A percentile compares a stretch with the other conserved stretches of the same genome.
phyloP scores from a whole-genome alignment of 2,888 invertebrate genomes.

The Mesorhabditis spiculigera region DNA sequence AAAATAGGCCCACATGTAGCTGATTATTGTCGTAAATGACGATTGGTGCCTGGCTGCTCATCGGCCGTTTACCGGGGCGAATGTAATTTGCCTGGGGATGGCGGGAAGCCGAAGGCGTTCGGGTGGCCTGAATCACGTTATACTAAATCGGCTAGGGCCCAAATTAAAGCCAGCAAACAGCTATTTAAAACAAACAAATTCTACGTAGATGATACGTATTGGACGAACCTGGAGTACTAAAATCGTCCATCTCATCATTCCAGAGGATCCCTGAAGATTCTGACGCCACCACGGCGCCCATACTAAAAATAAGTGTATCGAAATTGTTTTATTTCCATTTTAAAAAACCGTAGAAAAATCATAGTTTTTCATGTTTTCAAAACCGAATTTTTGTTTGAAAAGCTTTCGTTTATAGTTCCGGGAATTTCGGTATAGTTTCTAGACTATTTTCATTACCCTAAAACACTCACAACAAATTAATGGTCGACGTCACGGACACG shows the following conservation, averaged over 20 bases:
- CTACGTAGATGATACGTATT: constrained; percentile 53
- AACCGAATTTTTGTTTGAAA: neutral
- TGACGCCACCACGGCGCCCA: constrained; percentile 77
- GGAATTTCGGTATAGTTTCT: neutral
- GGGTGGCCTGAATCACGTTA: constrained; percentile 37
- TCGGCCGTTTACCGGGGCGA: constrained; percentile 75
- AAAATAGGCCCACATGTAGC: constrained; percentile 70
- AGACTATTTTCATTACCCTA: neutral
- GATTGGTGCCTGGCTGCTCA: constrained; percentile 85
- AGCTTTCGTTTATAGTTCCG: constrained; percentile 5
- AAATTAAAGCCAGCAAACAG: constrained; percentile 75
- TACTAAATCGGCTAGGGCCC: neutral
- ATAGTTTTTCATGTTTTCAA: neutral
- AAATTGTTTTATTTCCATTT: neutral
- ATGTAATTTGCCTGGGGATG: constrained; percentile 82
- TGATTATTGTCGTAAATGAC: constrained; percentile 76
- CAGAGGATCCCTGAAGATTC: constrained; percentile 80
- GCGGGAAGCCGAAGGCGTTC: constrained; percentile 62
- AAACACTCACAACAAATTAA: constrained; percentile 75
- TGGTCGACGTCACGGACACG: constrained; percentile 84
- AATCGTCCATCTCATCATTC: constrained; percentile 89
- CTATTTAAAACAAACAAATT: constrained; percentile 66
- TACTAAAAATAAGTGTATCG: constrained; percentile 65
- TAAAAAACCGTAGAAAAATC: no score
- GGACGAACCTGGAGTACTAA: constrained; percentile 71